Evolutionary conservation across 2,113 vertebrate species (phyloP).

Genomic region (Epinephelus lanceolatus): DNA sequence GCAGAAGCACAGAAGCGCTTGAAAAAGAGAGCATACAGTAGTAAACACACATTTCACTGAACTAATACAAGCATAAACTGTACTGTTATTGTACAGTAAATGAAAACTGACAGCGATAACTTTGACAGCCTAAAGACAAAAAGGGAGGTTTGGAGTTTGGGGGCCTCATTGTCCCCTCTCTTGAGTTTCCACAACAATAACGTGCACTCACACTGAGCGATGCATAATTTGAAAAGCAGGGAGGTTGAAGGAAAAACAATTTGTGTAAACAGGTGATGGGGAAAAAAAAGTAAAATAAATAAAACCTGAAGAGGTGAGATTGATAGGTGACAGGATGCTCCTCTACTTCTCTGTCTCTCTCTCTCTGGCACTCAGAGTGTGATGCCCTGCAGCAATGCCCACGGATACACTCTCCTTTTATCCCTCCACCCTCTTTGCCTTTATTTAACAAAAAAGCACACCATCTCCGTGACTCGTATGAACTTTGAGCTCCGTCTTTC

Average conservation of each 20-base stretch:
- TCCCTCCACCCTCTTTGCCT: conserved; percentile 70
- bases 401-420: conserved; percentile 70
- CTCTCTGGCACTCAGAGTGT: conserved; percentile 70
- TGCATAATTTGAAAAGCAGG: conserved; percentile 58
- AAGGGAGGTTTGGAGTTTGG: conserved; percentile 58
- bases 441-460: conserved; percentile 79
- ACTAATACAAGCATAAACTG: conserved; percentile 51
- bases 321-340: conserved; percentile 79
- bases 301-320: conserved; percentile 70
- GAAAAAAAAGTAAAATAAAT: conserved; percentile 68
- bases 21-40: conserved; percentile 33
- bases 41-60: conserved; percentile 47
- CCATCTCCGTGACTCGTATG: conserved; percentile 66
- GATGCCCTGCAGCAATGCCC: conserved; percentile 79
- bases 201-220: conserved; percentile 47
- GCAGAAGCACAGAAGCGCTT: conserved; percentile 45
- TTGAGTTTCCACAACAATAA: conserved; percentile 63
- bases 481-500: conserved; percentile 76
- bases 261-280: conserved; percentile 67
- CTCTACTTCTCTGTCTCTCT: conserved; percentile 48
- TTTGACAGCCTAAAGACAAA: conserved; percentile 74
- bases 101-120: conserved; percentile 63
- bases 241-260: conserved; percentile 63
- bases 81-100: conserved; percentile 67
- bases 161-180: conserved; percentile 65